Base-by-base conservation (phyloP, 1,140 invertebrate species). In the Magallana ariakensis region DNA sequence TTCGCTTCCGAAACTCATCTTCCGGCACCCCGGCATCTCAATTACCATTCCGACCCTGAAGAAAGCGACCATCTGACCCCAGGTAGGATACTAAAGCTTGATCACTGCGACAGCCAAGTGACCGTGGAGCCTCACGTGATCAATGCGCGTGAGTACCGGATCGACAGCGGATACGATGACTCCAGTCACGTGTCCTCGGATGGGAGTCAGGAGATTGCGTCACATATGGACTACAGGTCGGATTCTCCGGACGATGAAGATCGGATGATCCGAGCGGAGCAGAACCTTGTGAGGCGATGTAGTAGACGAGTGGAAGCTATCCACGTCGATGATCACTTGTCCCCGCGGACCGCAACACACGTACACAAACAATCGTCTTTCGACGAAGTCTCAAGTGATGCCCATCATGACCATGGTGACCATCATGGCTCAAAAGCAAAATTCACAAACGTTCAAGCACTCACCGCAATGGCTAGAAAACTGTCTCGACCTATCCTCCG, bases 401-500 rank as follows among this genome's bases (percentile, higher is more conserved):
- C 1, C 33, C 80, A 82, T 8, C 7, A 16, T 55, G 46, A 82
- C 16, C 15, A 19, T 16, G 60, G 19, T 62, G 54, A 16, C 33
- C 33, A 56, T 10, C 15, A 82, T 82, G 80, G 8, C 5, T 75
- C 66, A 2, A 75, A 75, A 75, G 33, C 22, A 26, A 75, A 75
- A 75, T 75, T 26, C 22, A 75, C 66, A 9, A 75, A 75, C 15
- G 46, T 87, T n/a, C 60, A 84, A 80, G 58, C 55, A 54, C 83
- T 87, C 3, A 87, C 83, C 4, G 70, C 56, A 46, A 85, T 85
- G 83, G 80, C 83, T 10, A 66, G 87, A 6, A 80, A 70, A 80
- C 80, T 87, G 8, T 87, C 87, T 55, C 70, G 83, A 55, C 87
- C 87, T 3, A 75, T 81, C 15, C 56, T 87, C 19, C 82, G 83